phyloP scores from a whole-genome alignment of 2,797 vertebrate genomes.

The Clarias fuscus region DNA sequence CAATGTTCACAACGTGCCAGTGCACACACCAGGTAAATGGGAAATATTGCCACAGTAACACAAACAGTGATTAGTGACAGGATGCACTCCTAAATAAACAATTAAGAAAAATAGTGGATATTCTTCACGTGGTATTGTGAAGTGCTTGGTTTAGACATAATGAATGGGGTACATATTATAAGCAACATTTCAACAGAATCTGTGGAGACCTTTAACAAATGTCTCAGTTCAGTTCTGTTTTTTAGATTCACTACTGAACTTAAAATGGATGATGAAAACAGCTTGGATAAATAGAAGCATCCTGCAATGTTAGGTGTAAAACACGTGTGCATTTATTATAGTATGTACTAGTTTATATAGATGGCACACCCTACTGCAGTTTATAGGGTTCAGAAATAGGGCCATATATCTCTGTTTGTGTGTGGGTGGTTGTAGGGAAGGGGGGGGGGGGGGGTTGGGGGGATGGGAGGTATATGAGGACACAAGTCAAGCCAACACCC shows the following conservation, averaged over 20 bases:
- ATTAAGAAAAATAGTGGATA: background rate
- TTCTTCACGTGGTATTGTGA: background rate
- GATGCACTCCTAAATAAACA: background rate
- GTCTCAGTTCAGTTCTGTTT: too few relatives aligned
- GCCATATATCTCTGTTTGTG: background rate
- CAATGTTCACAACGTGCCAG: background rate
- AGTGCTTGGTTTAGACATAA: background rate
- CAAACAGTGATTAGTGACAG: background rate
- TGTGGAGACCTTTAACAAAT: background rate
- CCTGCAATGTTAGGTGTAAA: too few relatives aligned
- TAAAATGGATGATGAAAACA: too few relatives aligned
- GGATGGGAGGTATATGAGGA: background rate
- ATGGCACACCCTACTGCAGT: too few relatives aligned
- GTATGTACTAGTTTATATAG: too few relatives aligned
- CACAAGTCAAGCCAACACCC: background rate
- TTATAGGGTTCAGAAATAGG: too few relatives aligned
- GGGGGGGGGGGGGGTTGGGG: background rate
- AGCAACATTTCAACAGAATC: background rate
- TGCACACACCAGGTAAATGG: background rate
- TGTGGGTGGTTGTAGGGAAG: slow-evolving; percentile 25
- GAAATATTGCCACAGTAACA: background rate
- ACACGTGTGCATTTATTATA: too few relatives aligned
- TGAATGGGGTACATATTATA: background rate
- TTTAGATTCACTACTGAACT: too few relatives aligned
- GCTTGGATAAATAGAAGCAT: too few relatives aligned